phyloP scores from a whole-genome alignment of 2,888 invertebrate genomes.

The Ganaspis brasiliensis region DNA sequence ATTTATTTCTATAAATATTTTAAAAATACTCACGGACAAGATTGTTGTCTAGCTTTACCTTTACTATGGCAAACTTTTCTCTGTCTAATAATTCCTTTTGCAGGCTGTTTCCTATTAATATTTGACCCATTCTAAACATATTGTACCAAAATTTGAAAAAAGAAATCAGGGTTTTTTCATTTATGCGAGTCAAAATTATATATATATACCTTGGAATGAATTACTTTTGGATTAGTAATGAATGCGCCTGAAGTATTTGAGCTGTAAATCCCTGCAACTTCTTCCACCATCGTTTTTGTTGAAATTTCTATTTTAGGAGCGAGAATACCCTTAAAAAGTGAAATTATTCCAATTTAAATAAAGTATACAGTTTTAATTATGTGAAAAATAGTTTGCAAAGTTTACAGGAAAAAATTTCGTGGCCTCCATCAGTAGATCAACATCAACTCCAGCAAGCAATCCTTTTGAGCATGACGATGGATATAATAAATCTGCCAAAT shows the following conservation, averaged over 20 bases:
- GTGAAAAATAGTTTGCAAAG: conserved; percentile 47
- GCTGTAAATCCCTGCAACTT: conserved; percentile 78
- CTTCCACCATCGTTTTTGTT: conserved; percentile 86
- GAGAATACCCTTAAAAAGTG: conserved; percentile 84
- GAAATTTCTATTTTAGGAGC: conserved; percentile 88
- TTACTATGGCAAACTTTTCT: conserved; percentile 75
- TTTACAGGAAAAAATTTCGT: conserved; percentile 86
- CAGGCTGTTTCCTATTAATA: conserved; percentile 65
- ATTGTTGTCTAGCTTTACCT: conserved; percentile 61
- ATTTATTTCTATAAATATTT: too few species aligned
- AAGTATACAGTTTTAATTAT: too few species aligned
- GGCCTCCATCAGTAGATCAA: conserved; percentile 87
- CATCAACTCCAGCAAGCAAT: conserved; percentile 83
- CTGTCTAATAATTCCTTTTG: conserved; percentile 73
- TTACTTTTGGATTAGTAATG: conserved; percentile 79
- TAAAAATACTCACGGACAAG: conserved; percentile 65
- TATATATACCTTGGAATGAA: conserved; percentile 77
- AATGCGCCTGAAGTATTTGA: conserved; percentile 61
- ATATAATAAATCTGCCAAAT: conserved; percentile 85
- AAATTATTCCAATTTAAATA: conserved; percentile 20
- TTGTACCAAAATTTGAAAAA: not conserved
- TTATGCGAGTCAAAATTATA: too few species aligned
- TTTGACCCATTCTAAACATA: conserved; percentile 67
- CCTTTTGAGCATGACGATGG: conserved; percentile 83
- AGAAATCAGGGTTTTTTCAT: too few species aligned